phyloP scores from a whole-genome alignment of 2,113 vertebrate species.

The Ardeotis arabs region DNA sequence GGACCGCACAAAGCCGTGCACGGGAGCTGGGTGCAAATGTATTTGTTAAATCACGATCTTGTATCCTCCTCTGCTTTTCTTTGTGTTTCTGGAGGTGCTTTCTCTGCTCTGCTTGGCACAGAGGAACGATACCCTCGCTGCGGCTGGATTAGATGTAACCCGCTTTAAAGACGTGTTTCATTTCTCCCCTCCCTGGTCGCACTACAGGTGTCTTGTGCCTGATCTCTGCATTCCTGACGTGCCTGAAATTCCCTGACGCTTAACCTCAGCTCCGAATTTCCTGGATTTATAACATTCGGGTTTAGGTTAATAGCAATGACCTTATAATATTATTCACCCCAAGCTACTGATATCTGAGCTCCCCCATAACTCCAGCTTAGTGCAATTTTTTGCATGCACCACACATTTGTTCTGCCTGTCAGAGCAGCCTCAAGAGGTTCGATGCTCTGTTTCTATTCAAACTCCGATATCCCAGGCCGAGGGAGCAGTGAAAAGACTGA shows the following conservation, averaged over 20 bases:
- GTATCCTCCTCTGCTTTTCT: neutral
- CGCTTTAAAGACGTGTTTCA: neutral
- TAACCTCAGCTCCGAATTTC: neutral
- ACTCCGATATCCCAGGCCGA: neutral
- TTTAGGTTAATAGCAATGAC: neutral
- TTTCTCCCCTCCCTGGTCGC: neutral
- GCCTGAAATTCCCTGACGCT: slow-evolving; percentile 23
- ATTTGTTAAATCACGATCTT: neutral
- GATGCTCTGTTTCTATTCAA: neutral
- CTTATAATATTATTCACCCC: neutral
- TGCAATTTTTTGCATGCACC: neutral
- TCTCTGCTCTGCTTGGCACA: neutral
- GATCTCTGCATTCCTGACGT: slow-evolving; percentile 36
- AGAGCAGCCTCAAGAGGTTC: neutral
- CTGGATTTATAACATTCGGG: slow-evolving; percentile 13
- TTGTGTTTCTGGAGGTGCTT: neutral
- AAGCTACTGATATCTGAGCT: neutral
- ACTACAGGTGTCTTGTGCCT: slow-evolving; percentile 45
- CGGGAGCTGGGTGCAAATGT: neutral
- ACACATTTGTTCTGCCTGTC: neutral
- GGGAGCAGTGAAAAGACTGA: neutral
- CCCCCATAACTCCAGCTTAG: neutral
- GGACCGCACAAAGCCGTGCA: neutral
- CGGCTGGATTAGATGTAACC: neutral
- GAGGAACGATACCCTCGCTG: rapidly evolving